Evolutionary conservation across 2,888 invertebrate genomes (phyloP).

Genomic region (Mesoligia furuncula): DNA sequence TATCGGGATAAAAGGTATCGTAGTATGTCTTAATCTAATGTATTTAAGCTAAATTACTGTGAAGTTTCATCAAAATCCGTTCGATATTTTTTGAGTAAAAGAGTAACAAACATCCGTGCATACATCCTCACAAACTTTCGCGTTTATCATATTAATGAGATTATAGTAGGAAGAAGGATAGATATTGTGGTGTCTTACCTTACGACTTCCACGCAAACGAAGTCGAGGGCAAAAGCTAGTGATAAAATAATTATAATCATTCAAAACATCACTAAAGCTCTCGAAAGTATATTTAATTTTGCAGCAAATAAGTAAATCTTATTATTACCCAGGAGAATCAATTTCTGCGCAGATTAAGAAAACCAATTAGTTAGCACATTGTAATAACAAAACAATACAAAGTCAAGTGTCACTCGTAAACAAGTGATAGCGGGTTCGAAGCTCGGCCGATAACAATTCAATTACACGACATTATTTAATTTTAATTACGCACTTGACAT

Average conservation of each 20-base stretch:
- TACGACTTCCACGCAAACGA: too few relatives aligned
- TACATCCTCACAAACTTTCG: too few relatives aligned
- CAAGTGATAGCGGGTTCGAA: conserved; percentile 63
- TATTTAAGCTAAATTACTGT: too few relatives aligned
- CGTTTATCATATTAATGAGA: too few relatives aligned
- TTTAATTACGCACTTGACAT: conserved; percentile 27
- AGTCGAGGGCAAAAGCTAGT: too few relatives aligned
- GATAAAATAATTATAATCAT: background rate
- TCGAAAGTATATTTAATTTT: background rate
- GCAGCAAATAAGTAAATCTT: background rate
- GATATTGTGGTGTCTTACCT: too few relatives aligned
- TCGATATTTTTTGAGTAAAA: too few relatives aligned
- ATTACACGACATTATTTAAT: conserved; percentile 59
- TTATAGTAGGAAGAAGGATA: too few relatives aligned
- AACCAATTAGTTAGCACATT: conserved; percentile 32
- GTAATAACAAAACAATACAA: conserved; percentile 42
- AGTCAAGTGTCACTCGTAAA: conserved; percentile 61
- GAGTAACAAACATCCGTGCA: too few relatives aligned
- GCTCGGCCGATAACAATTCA: conserved; percentile 63
- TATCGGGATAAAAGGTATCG: too few relatives aligned
- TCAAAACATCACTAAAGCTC: background rate
- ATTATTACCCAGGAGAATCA: background rate
- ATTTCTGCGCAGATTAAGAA: conserved; percentile 25
- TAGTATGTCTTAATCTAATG: too few relatives aligned
- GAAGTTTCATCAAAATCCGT: too few relatives aligned